Percentiles rank a stretch among this genome's conserved stretches.
Conservation (phyloP, 1,140 invertebrate species). For the Drosophila arizonae region DNA sequence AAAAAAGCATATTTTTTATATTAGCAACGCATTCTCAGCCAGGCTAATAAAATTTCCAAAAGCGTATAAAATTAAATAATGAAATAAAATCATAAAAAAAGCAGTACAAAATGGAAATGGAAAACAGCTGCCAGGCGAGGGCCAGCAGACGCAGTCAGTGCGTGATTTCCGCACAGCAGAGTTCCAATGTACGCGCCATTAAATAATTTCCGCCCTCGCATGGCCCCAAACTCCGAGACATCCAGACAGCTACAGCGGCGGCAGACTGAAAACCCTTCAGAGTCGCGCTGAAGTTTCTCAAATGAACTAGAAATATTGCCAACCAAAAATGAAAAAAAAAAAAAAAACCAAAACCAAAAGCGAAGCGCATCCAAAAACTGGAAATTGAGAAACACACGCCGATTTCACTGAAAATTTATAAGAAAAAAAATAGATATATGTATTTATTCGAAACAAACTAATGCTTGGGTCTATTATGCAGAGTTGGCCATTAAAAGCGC, state of each 20-base stretch:
- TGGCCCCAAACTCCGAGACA: neutral
- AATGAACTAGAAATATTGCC: constrained; percentile 73
- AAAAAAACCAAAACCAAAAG: neutral
- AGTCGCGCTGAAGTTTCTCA: constrained; percentile 55
- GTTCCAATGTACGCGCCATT: constrained; percentile 76
- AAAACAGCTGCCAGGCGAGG: constrained; percentile 61
- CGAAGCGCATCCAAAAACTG: constrained; percentile 60
- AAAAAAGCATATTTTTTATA: constrained; percentile 33
- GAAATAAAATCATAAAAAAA: constrained; percentile 38
- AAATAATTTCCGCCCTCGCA: constrained; percentile 77
- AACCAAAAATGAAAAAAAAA: constrained; percentile 19
- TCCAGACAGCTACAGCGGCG: neutral
- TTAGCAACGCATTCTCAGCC: constrained; percentile 13
- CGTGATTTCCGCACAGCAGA: constrained; percentile 72
- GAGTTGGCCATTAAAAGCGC: constrained; percentile 65
- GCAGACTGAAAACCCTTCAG: constrained; percentile 16
- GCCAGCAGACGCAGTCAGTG: constrained; percentile 49
- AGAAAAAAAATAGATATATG: neutral
- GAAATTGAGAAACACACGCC: constrained; percentile 61
- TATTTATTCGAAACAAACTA: neutral
- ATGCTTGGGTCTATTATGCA: constrained; percentile 57
- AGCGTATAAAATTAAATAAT: constrained; percentile 50
- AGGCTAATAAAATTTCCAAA: constrained; percentile 65
- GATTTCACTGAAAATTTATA: constrained; percentile 64
- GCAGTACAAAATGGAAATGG: constrained; percentile 31